Base-by-base conservation (phyloP, 2,113 vertebrate genomes). In the Polypterus bichir region DNA sequence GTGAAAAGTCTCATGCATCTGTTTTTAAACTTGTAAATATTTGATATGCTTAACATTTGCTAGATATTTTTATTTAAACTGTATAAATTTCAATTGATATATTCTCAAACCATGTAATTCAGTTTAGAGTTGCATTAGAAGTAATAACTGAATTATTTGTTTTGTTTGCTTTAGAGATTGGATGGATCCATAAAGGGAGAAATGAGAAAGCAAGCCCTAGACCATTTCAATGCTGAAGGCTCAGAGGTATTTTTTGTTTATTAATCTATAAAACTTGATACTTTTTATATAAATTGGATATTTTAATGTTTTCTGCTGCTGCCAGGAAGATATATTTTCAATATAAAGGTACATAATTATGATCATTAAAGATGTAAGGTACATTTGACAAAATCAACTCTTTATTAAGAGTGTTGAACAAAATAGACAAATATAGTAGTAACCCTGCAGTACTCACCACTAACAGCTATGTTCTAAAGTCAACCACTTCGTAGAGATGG, bases 161-260 rank as follows among this genome's bases (percentile, higher is more conserved):
- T 9, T 77, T n/a, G 76, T 60, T 71, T 57, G 60, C 67, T 81
- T 44, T 67, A 98, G 95, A 85, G 95, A 76, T 81, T 98, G 75
- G 95, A 98, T 65, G 95, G 95, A 61, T 98, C 94, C 63, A 98
- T 98, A 73, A 97, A 97, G 78, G 94, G 93, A 7, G 95, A 98
- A 76, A 83, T 97, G 82, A 90, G 96, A 69, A 98, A 93, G 66
- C 95, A 98, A 77, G 95, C 95, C 0, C 69, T 98, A 71, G 95
- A 98, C 81, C 96, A 98, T 80, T 98, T 98, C 75, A 98, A 98
- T 73, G 94, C 96, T 4, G 96, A 99, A 67, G 93, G 88, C 66
- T 99, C 96, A 64, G 96, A 98, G 88, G 96, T 97, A 79, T 27
- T 27, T 27, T 27, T 27, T 27, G 27, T 27, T 27, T 27, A 27